These are phyloP conservation scores for Neosalanx taihuensis DNA, from an alignment of 2,797 vertebrate genomes.

Conservation along the genomic window DNA sequence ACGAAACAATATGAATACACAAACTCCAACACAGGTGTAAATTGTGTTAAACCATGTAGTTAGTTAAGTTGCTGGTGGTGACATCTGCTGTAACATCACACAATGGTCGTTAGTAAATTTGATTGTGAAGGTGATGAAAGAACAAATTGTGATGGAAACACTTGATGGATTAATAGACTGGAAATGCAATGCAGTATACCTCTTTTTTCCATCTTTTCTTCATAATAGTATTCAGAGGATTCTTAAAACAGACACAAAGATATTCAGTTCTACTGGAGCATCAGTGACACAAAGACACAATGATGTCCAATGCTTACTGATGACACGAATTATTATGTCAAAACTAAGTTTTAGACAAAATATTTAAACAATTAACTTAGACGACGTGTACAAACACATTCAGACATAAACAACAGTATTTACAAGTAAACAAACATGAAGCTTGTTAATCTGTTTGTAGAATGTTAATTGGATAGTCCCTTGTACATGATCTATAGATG, in stretches of 20 bases:
- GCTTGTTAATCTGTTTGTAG: conserved; percentile 27
- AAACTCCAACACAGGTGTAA: background rate
- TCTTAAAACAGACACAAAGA: conserved; percentile 48
- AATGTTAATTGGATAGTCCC: too few species aligned
- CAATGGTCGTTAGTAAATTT: background rate
- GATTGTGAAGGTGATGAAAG: background rate
- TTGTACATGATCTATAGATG: too few species aligned
- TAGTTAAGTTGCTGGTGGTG: background rate
- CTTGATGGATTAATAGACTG: conserved; percentile 18
- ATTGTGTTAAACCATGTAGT: background rate
- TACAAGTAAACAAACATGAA: background rate
- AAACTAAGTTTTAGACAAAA: too few species aligned
- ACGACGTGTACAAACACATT: conserved; percentile 14
- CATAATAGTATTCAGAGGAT: conserved; percentile 68
- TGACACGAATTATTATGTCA: too few species aligned
- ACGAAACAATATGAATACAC: background rate
- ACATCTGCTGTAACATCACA: background rate
- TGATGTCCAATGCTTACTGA: background rate
- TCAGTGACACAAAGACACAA: background rate
- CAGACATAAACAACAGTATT: conserved; percentile 1
- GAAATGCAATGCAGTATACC: conserved; percentile 55
- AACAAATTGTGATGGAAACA: conserved; percentile 8
- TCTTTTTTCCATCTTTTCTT: conserved; percentile 67
- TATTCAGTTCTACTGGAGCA: background rate
- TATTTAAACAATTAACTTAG: too few species aligned